Conservation (phyloP, 1,140 invertebrate species). For the Dendrolimus kikuchii region DNA sequence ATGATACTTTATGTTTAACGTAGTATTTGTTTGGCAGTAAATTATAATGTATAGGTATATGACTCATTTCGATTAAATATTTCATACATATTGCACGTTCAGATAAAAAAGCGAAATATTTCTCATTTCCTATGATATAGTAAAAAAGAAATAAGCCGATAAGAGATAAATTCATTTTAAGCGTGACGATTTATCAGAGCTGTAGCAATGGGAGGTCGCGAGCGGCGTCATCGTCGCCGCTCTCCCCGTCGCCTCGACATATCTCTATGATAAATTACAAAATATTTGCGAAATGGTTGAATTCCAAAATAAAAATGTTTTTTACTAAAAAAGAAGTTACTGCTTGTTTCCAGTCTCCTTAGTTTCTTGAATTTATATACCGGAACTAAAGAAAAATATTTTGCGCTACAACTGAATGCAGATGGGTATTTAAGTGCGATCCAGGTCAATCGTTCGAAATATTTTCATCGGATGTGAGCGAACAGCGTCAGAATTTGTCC, state of each 20-base stretch:
- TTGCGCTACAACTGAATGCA: background rate
- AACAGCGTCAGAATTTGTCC: slow-evolving; percentile 32
- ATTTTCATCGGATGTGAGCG: slow-evolving; percentile 35
- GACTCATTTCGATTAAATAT: too few species aligned
- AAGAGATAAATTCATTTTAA: slow-evolving; percentile 46
- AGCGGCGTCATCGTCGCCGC: slow-evolving; percentile 37
- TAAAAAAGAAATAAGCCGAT: slow-evolving; percentile 26
- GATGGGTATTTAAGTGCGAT: slow-evolving; percentile 8
- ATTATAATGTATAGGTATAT: too few species aligned
- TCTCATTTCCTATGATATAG: too few species aligned
- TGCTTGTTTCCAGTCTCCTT: background rate
- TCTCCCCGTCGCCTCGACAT: slow-evolving; percentile 25
- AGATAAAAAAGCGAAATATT: too few species aligned
- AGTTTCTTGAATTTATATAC: too few species aligned
- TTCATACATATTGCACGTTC: too few species aligned
- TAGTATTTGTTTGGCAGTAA: too few species aligned
- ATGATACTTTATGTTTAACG: too few species aligned
- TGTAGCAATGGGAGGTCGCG: slow-evolving; percentile 22
- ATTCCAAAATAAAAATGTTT: slow-evolving; percentile 24
- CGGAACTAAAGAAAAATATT: too few species aligned
- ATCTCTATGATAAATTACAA: slow-evolving; percentile 46
- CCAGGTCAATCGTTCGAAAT: slow-evolving; percentile 19
- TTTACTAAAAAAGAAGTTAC: slow-evolving; percentile 3
- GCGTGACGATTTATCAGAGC: slow-evolving; percentile 48
- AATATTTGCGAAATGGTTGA: slow-evolving; percentile 28